These are phyloP conservation scores for Dreissena polymorpha DNA, from an alignment of 1,140 invertebrate species.

Conservation along the genomic window DNA sequence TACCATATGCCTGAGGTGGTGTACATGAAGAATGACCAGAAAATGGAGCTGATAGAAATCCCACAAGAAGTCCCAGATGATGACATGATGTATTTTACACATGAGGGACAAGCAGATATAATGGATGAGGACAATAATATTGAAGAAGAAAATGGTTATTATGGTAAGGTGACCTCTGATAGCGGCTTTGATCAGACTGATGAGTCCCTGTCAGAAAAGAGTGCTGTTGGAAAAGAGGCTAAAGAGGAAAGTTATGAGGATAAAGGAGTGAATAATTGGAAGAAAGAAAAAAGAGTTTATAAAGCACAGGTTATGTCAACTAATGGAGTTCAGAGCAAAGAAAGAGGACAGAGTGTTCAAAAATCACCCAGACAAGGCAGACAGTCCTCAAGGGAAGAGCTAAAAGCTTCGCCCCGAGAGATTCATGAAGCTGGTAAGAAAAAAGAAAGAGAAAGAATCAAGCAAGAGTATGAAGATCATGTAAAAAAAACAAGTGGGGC, in stretches of 20 bases:
- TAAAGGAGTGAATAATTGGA: not conserved
- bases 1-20: constrained; percentile 52
- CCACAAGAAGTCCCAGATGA: constrained; percentile 41
- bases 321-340: too few relatives aligned
- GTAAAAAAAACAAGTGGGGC: not conserved
- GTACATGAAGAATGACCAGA: constrained; percentile 55
- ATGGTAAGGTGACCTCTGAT: constrained; percentile 6
- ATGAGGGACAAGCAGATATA: constrained; percentile 23
- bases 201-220: constrained; percentile 14
- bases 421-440: too few relatives aligned
- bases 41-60: constrained; percentile 49
- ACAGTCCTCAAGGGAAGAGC: too few relatives aligned
- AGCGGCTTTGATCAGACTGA: constrained; percentile 28
- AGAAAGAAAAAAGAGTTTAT: not conserved
- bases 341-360: too few relatives aligned
- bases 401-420: too few relatives aligned
- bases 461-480: not conserved
- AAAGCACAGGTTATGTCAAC: too few relatives aligned
- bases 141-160: not conserved
- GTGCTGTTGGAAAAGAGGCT: not conserved
- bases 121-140: constrained; percentile 18
- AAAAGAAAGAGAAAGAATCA: not conserved
- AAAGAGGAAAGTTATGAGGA: not conserved
- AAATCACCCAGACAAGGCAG: too few relatives aligned
- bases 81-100: constrained; percentile 53